Conservation (phyloP, 1,140 invertebrate species). For the Dendrolimus kikuchii region DNA sequence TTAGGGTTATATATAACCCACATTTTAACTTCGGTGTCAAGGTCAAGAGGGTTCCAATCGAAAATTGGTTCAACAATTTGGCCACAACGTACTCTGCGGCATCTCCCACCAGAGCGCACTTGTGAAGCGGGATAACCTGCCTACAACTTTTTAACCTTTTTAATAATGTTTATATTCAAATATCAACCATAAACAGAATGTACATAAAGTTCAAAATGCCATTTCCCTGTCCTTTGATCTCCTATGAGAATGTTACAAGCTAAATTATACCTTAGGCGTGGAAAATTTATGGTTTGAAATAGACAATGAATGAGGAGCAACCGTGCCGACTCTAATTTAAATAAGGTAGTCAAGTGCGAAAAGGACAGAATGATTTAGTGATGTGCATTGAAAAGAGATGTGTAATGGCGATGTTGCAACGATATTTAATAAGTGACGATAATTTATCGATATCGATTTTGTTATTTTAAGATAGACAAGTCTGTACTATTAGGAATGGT, state of each 20-base stretch:
- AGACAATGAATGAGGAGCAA: conserved; percentile 6
- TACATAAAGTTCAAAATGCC: conserved; percentile 30
- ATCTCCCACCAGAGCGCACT: conserved; percentile 42
- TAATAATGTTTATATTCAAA: conserved; percentile 9
- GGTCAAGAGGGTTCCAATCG: conserved; percentile 19
- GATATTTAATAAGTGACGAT: conserved; percentile 39
- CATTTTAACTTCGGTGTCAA: conserved; percentile 10
- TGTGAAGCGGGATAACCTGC: conserved; percentile 41
- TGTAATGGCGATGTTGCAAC: conserved; percentile 47
- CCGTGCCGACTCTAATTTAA: conserved; percentile 63
- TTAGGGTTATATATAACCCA: no score
- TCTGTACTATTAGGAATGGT: no score
- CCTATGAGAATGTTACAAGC: no score
- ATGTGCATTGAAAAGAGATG: conserved; percentile 33
- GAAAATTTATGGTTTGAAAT: no score
- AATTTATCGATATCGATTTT: conserved; percentile 3
- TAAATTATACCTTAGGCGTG: no score
- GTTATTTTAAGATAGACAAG: no score
- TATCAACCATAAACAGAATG: conserved; percentile 21
- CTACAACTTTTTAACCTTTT: conserved; percentile 36
- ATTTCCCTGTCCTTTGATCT: conserved; percentile 8
- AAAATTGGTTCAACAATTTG: conserved; percentile 45
- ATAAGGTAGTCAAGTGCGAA: conserved; percentile 61
- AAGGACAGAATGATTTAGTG: conserved; percentile 30
- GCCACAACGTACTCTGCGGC: conserved; percentile 45